Conservation (phyloP, 2,113 vertebrate genomes). For the Arvicanthis niloticus region DNA sequence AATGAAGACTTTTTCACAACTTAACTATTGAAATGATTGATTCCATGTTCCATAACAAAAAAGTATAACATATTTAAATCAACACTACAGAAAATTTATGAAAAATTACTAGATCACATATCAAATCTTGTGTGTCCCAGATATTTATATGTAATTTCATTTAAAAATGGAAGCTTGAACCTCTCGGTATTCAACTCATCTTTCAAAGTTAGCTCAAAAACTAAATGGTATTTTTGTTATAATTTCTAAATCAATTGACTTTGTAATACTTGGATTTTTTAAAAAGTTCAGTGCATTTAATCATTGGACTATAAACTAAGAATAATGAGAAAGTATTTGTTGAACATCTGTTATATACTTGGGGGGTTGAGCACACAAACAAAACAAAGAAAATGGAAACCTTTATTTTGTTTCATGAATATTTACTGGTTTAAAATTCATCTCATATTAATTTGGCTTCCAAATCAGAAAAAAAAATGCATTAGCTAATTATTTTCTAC, state of each 20-base stretch:
- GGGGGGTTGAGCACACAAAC: neutral
- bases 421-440: slow-evolving; percentile 31
- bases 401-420: slow-evolving; percentile 53
- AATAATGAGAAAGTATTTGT: slow-evolving; percentile 30
- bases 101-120: neutral
- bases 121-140: neutral
- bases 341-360: slow-evolving; percentile 13
- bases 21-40: neutral
- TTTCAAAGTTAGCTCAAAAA: neutral
- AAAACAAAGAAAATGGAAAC: slow-evolving; percentile 47
- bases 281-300: neutral
- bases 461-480: slow-evolving; percentile 51
- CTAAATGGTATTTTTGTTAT: neutral
- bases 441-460: slow-evolving; percentile 47
- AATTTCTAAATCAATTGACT: neutral
- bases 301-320: neutral
- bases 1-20: neutral
- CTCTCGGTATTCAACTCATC: neutral
- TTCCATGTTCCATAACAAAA: neutral
- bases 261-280: neutral
- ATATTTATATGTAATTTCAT: neutral
- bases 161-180: neutral
- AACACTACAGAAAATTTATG: neutral
- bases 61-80: neutral
- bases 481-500: slow-evolving; percentile 45